Conservation (phyloP, 2,113 vertebrate genomes). For the Ailuropoda melanoleuca region DNA sequence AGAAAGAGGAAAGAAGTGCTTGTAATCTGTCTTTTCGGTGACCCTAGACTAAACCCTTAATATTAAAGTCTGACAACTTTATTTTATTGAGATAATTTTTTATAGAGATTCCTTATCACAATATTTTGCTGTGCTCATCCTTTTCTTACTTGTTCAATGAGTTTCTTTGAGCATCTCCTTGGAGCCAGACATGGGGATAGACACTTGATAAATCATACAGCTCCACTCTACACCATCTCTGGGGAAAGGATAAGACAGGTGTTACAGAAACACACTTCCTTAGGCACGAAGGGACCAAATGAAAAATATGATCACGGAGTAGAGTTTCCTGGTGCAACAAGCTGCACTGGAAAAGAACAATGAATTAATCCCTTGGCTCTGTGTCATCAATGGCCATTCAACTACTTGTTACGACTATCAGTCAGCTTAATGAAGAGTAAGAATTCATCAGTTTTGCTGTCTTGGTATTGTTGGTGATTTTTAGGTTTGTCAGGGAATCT, state of each 20-base stretch:
- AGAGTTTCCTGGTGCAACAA: background rate
- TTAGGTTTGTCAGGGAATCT: background rate
- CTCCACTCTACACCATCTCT: background rate
- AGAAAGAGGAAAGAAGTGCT: background rate
- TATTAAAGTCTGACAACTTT: background rate
- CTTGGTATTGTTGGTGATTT: background rate
- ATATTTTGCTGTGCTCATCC: background rate
- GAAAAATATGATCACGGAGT: background rate
- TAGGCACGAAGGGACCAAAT: background rate
- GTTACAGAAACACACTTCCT: background rate
- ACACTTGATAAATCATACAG: background rate
- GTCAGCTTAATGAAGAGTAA: background rate
- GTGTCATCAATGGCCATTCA: background rate
- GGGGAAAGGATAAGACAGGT: background rate
- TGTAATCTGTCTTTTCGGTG: background rate
- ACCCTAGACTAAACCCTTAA: background rate
- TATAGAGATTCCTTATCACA: background rate
- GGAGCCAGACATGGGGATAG: background rate
- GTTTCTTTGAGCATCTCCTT: background rate
- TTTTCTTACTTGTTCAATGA: background rate
- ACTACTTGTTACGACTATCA: background rate
- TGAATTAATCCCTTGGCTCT: background rate
- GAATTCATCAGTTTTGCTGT: background rate
- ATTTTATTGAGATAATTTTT: conserved; percentile 27
- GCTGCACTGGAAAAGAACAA: background rate